Base-by-base conservation (phyloP, 2,113 vertebrate species). In the Megaleporinus macrocephalus region DNA sequence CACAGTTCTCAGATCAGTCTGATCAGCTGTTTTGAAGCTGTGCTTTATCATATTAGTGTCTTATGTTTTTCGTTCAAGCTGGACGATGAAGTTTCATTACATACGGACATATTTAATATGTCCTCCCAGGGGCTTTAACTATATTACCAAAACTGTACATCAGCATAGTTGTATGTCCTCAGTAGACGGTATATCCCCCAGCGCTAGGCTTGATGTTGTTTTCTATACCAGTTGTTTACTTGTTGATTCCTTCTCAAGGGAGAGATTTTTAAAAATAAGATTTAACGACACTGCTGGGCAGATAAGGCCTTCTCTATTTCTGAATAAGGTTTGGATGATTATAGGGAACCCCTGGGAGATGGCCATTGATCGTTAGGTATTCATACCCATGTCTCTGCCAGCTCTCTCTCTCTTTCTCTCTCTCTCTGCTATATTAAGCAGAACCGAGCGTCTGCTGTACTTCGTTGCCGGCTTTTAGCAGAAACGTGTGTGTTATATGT, bases 281-380 rank as follows among this genome's bases (percentile, higher is more conserved):
- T 68, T 20, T 68, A 65, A 65, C 65, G n/a, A 33, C 15, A 33
- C 65, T 20, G 18, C 16, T 20, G 65, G 29, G 65, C 18, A 68
- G 53, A 55, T 55, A 55, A 55, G 18, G 20, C 53, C 53, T 3
- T 22, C 27, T 75, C 15, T 24, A 55, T 55, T 53, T 44, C 11
- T 36, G 27, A 41, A 63, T 57, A 47, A 75, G 71, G 57, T 57
- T 59, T 80, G 51, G 70, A n/a, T 73, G 55, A 18, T 62, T 44
- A 16, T 59, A 49, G 33, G 20, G 27, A 30, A 16, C 62, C 65
- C 65, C 18, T 36, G 30, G 65, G 33, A 68, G 16, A 36, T 13
- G 9, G 7, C 5, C 4, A 68, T 22, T 13, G 30, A 61, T 41
- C 30, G 20, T 18, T n/a, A 22, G 4, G 30, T 22, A 36, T 36